These are phyloP conservation scores for Diarsia dahlii DNA, from an alignment of 2,888 invertebrate species.

Conservation along the genomic window DNA sequence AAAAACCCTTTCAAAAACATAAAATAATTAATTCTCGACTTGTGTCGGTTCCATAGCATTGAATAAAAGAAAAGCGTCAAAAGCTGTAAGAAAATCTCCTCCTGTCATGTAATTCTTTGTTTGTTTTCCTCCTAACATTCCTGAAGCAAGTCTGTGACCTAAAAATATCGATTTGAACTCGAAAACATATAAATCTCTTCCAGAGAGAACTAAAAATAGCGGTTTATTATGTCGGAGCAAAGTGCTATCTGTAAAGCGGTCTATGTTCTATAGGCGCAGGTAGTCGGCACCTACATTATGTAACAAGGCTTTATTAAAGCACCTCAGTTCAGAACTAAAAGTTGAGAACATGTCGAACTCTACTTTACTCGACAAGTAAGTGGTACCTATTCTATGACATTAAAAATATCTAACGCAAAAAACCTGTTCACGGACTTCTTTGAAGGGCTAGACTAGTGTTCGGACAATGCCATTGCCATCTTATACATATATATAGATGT, in stretches of 20 bases:
- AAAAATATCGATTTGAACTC: conserved; percentile 55
- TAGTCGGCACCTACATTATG: background rate
- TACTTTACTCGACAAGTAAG: too few species aligned
- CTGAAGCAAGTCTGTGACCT: conserved; percentile 52
- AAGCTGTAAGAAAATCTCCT: background rate
- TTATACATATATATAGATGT: too few species aligned
- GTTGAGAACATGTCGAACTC: background rate
- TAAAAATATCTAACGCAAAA: background rate
- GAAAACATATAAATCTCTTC: conserved; percentile 56
- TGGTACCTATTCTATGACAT: background rate
- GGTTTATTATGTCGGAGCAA: conserved; percentile 35
- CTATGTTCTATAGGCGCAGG: background rate
- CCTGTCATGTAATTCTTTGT: conserved; percentile 27
- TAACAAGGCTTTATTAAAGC: background rate
- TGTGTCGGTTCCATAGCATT: conserved; percentile 17
- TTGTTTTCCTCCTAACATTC: conserved; percentile 57
- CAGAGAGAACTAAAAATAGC: conserved; percentile 55
- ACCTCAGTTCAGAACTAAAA: background rate
- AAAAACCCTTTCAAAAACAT: background rate
- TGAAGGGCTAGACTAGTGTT: background rate
- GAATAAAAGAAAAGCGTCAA: background rate
- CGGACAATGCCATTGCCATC: too few species aligned
- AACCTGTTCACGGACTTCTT: background rate
- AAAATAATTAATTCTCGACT: background rate
- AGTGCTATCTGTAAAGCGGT: conserved; percentile 30